Evolutionary conservation across 1,140 invertebrate genomes (phyloP).

Genomic region (Leptopilina clavipes): DNA sequence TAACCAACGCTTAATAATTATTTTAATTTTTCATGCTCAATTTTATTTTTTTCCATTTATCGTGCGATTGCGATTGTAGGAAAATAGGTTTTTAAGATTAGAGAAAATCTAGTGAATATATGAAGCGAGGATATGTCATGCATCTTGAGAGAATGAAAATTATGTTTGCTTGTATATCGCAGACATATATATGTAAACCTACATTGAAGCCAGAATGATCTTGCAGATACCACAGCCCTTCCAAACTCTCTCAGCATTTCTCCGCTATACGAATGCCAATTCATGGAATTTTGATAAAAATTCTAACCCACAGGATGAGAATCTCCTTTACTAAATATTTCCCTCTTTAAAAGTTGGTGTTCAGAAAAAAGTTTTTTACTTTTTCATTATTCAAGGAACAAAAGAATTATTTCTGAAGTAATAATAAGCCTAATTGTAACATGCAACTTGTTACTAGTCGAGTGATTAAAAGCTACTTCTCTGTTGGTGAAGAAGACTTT

Average conservation of each 20-base stretch:
- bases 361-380: background rate
- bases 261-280: slow-evolving; percentile 16
- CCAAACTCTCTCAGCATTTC: slow-evolving; percentile 5
- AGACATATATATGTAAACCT: background rate
- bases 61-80: too few species aligned
- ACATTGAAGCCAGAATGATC: slow-evolving; percentile 18
- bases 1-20: too few species aligned
- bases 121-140: background rate
- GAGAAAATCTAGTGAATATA: background rate
- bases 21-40: too few species aligned
- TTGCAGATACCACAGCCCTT: slow-evolving; percentile 29
- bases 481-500: background rate
- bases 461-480: background rate
- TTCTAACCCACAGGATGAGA: background rate
- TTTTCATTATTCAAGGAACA: too few species aligned
- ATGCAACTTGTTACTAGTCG: background rate
- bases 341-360: background rate
- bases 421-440: too few species aligned
- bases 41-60: too few species aligned
- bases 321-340: background rate
- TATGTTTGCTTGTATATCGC: slow-evolving; percentile 5
- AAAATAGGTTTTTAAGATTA: background rate
- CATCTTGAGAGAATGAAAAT: background rate
- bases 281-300: slow-evolving; percentile 26
- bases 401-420: too few species aligned